Percentiles rank a stretch among this genome's conserved stretches.
Conservation (phyloP, 2,797 vertebrate species). For the Protonibea diacanthus region DNA sequence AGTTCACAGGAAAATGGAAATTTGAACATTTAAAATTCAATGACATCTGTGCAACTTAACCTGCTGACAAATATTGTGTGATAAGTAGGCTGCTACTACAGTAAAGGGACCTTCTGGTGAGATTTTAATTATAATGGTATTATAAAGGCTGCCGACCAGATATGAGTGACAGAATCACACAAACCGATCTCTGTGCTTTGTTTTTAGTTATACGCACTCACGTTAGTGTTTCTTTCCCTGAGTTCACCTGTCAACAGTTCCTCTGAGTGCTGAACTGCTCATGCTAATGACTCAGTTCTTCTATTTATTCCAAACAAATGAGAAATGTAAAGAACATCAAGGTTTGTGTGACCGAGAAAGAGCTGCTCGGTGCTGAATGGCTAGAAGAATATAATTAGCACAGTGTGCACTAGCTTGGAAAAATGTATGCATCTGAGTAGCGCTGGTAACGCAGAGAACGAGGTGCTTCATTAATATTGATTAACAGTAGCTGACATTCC, state of each 20-base stretch:
- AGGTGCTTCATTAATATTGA: constrained; percentile 38
- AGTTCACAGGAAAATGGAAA: not conserved
- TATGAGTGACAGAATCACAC: too few relatives aligned
- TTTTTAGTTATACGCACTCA: too few relatives aligned
- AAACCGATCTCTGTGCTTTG: too few relatives aligned
- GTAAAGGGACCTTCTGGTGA: not conserved
- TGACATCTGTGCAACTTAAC: not conserved
- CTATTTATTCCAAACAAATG: too few relatives aligned
- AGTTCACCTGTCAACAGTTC: too few relatives aligned
- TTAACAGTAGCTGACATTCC: constrained; percentile 46
- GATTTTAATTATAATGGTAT: not conserved
- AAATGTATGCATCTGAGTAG: not conserved
- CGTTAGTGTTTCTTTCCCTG: too few relatives aligned
- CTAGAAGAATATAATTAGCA: not conserved
- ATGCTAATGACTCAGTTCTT: too few relatives aligned
- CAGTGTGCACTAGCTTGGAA: not conserved
- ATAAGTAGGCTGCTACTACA: not conserved
- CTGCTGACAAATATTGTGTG: not conserved
- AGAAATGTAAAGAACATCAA: too few relatives aligned
- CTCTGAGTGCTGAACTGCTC: too few relatives aligned
- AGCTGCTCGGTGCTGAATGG: not conserved
- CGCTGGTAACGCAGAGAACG: not conserved
- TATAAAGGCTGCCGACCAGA: too few relatives aligned
- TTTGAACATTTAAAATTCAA: not conserved
- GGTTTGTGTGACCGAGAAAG: not conserved